Conservation (phyloP, 2,113 vertebrate species). For the Antigone vipio region DNA sequence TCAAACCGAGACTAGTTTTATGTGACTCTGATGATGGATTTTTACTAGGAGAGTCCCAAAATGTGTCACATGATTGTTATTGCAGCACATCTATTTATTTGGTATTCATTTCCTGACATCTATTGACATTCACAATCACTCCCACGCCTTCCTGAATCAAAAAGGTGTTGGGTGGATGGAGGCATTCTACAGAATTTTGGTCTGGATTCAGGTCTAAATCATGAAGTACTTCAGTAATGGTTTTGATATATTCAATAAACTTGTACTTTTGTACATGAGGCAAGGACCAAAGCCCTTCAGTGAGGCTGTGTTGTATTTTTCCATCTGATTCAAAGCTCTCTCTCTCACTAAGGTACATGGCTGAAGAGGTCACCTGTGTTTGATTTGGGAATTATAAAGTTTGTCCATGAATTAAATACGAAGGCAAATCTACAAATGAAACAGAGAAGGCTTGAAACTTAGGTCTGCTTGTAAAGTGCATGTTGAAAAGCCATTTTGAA, state of each 20-base stretch:
- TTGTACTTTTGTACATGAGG: not conserved
- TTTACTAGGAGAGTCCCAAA: not conserved
- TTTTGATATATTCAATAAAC: not conserved
- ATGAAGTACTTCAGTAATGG: not conserved
- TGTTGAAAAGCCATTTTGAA: constrained; percentile 65
- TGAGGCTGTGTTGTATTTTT: not conserved
- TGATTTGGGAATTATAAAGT: constrained; percentile 63
- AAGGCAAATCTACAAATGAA: constrained; percentile 29
- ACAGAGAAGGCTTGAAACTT: constrained; percentile 46
- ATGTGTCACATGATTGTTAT: not conserved
- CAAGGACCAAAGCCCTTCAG: not conserved
- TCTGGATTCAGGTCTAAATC: not conserved
- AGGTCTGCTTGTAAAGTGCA: constrained; percentile 22
- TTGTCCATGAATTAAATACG: constrained; percentile 39
- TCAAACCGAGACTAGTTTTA: not conserved
- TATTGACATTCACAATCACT: not conserved
- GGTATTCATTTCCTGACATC: not conserved
- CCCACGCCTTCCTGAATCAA: not conserved
- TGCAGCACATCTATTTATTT: not conserved
- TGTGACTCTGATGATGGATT: not conserved
- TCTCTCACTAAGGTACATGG: not conserved
- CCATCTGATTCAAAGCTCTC: not conserved
- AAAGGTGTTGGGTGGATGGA: not conserved
- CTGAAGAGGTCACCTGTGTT: constrained; percentile 42
- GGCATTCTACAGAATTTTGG: not conserved